These are phyloP conservation scores for Marmota monax DNA, from an alignment of 2,113 vertebrate genomes.

Conservation along the genomic window DNA sequence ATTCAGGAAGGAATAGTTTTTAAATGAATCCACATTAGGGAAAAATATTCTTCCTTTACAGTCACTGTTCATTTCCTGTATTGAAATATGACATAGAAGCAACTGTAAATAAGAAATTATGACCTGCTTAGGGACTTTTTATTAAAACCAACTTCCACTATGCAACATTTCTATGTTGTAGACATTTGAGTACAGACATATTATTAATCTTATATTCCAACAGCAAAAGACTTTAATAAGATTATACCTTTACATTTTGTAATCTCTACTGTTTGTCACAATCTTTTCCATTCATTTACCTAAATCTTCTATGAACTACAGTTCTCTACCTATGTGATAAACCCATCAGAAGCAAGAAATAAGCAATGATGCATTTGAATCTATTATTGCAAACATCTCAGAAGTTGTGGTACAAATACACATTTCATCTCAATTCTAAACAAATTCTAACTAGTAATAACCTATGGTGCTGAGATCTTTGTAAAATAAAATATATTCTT, in stretches of 20 bases:
- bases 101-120: conserved; percentile 38
- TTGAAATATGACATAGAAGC: conserved; percentile 38
- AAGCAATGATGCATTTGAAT: not conserved
- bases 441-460: conserved; percentile 5
- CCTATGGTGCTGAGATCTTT: not conserved
- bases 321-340: not conserved
- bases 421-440: not conserved
- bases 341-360: not conserved
- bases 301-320: not conserved
- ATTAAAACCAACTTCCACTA: not conserved
- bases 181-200: not conserved
- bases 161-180: not conserved
- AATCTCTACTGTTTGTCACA: conserved; percentile 9
- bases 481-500: not conserved
- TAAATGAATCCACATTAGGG: conserved; percentile 49
- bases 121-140: not conserved
- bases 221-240: conserved; percentile 41
- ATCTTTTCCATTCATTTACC: not conserved
- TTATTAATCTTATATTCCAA: conserved; percentile 65
- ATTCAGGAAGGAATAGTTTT: conserved; percentile 59
- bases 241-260: conserved; percentile 38
- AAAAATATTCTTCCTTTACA: conserved; percentile 40
- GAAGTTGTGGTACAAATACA: conserved; percentile 5
- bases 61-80: conserved; percentile 61
- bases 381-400: conserved; percentile 6